These are phyloP conservation scores for Sphaerophoria rueppellii DNA, from an alignment of 2,888 invertebrate genomes.

Conservation along the genomic window DNA sequence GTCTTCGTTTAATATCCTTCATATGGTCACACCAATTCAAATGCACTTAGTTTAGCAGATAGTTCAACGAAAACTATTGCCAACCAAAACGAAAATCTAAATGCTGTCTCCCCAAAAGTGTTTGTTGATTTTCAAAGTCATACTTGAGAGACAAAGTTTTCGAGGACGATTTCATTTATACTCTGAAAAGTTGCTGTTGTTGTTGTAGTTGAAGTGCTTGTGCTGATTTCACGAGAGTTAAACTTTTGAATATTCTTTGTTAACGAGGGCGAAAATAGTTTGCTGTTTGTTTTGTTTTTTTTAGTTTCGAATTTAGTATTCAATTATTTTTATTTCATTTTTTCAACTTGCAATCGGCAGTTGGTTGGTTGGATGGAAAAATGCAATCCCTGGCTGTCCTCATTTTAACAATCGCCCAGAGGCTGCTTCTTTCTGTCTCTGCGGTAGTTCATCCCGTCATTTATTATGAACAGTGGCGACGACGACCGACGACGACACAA, in stretches of 20 bases:
- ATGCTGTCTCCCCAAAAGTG: conserved; percentile 25
- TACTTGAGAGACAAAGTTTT: conserved; percentile 39
- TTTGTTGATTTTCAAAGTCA: conserved; percentile 72
- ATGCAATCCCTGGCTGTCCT: conserved; percentile 33
- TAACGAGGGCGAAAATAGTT: conserved; percentile 49
- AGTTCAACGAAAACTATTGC: conserved; percentile 45
- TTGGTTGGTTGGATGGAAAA: not conserved
- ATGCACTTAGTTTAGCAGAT: conserved; percentile 20
- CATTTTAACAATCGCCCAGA: conserved; percentile 30
- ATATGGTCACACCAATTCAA: conserved; percentile 16
- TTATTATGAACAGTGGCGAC: conserved; percentile 41
- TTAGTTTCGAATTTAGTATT: conserved; percentile 43
- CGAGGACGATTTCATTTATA: not conserved
- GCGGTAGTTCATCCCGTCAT: conserved; percentile 37
- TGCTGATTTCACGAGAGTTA: conserved; percentile 25
- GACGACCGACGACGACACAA: not conserved
- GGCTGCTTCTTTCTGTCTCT: not conserved
- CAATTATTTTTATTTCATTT: conserved; percentile 40
- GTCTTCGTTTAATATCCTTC: too few species aligned
- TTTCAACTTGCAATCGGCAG: conserved; percentile 3
- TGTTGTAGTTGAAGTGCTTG: too few species aligned
- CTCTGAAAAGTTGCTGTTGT: not conserved
- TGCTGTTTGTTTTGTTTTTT: conserved; percentile 2
- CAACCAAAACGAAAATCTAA: conserved; percentile 25
- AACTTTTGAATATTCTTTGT: conserved; percentile 55